These are phyloP conservation scores for Hippocampus abdominalis DNA, from an alignment of 2,113 vertebrate species.

Conservation along the genomic window DNA sequence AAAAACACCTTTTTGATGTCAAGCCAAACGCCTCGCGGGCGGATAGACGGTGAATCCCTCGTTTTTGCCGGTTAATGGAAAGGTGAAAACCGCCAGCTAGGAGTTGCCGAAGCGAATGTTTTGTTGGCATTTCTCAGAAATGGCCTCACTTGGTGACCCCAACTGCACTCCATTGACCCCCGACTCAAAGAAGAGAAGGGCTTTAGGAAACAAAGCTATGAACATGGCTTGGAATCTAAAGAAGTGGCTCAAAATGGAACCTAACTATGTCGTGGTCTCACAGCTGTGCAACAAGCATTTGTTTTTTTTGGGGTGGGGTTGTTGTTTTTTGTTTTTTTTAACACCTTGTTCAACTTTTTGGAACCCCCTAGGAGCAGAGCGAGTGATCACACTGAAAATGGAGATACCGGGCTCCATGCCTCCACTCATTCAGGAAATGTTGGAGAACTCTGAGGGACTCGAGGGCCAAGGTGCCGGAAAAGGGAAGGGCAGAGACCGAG, in stretches of 20 bases:
- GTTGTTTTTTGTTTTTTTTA: background rate
- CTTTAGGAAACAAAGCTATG: no score
- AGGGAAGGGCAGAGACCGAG: conserved; percentile 32
- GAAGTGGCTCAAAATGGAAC: background rate
- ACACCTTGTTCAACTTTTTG: conserved; percentile 14
- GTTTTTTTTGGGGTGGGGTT: no score
- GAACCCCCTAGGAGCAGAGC: conserved; percentile 61
- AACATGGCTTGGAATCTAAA: no score
- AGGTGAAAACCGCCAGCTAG: no score
- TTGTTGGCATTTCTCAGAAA: no score
- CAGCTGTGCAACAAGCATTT: no score
- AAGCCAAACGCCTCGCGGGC: background rate
- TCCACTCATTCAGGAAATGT: conserved; percentile 75
- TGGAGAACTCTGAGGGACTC: conserved; percentile 74
- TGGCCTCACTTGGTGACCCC: no score
- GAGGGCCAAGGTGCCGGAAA: conserved; percentile 51
- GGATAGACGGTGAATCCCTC: no score
- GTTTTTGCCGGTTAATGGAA: no score
- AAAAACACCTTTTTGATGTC: background rate
- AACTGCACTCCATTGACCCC: no score
- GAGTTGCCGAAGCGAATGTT: no score
- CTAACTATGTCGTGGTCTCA: background rate
- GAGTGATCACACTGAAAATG: conserved; percentile 75
- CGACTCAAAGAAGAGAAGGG: no score
- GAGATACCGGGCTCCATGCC: conserved; percentile 75